Evolutionary conservation across 1,140 invertebrate species (phyloP).

Genomic region (Hyphantria cunea): DNA sequence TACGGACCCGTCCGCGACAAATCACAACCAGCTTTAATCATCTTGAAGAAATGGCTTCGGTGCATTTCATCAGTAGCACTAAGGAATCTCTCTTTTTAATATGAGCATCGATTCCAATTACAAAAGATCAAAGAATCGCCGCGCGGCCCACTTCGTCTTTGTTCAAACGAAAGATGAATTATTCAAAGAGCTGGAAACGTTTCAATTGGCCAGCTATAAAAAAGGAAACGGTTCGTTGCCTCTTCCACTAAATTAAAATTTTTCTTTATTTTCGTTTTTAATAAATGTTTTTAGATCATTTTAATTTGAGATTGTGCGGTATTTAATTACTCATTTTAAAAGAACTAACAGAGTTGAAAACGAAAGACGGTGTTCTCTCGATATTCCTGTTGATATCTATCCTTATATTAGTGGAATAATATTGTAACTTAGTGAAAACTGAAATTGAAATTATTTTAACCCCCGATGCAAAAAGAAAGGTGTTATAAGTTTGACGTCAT

Average conservation of each 20-base stretch:
- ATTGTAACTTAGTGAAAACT: no score
- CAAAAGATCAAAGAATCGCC: conserved; percentile 81
- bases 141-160: conserved; percentile 79
- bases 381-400: no score
- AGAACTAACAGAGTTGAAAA: no score
- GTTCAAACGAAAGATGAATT: conserved; percentile 82
- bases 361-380: no score
- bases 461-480: no score
- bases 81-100: conserved; percentile 80
- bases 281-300: conserved; percentile 42
- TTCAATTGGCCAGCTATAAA: conserved; percentile 81
- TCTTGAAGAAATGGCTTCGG: conserved; percentile 70
- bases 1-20: conserved; percentile 34
- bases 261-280: conserved; percentile 74
- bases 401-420: no score
- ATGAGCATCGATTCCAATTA: conserved; percentile 81
- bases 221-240: conserved; percentile 80
- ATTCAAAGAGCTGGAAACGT: conserved; percentile 81
- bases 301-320: conserved; percentile 34
- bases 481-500: no score
- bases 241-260: conserved; percentile 79
- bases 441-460: no score
- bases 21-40: conserved; percentile 65
- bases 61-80: conserved; percentile 76
- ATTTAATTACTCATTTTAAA: conserved; percentile 11